A percentile compares a stretch with the other conserved stretches of the same genome.
Evolutionary conservation across 2,888 invertebrate genomes (phyloP).

Genomic region (Drosophila nigricruria): DNA sequence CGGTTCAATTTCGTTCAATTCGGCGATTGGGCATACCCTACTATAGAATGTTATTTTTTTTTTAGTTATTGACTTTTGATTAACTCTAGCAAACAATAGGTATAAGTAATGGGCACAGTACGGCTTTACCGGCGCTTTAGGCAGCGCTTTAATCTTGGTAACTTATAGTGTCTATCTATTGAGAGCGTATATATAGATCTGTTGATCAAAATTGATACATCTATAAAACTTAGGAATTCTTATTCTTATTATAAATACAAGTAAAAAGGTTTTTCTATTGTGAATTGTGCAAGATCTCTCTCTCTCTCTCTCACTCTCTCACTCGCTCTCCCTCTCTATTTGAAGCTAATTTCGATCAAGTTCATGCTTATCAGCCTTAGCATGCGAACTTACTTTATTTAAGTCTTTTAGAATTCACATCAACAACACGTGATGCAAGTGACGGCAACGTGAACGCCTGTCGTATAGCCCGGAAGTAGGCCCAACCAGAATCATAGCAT

Average conservation of each 20-base stretch:
- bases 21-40: conserved; percentile 3
- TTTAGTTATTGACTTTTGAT: conserved; percentile 2
- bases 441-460: conserved; percentile 25
- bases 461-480: conserved; percentile 34
- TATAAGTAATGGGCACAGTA: not conserved
- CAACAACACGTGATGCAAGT: conserved; percentile 34
- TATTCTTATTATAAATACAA: not conserved
- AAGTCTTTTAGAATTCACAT: not conserved
- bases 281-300: conserved; percentile 8
- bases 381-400: conserved; percentile 9
- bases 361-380: conserved; percentile 16
- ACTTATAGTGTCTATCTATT: not conserved
- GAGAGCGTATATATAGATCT: not conserved
- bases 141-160: no score
- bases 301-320: not conserved
- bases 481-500: conserved; percentile 30
- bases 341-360: conserved; percentile 8
- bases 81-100: not conserved
- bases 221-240: not conserved
- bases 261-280: not conserved
- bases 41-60: not conserved
- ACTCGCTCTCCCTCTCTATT: not conserved
- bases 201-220: not conserved
- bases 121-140: not conserved
- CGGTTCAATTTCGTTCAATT: conserved; percentile 36